phyloP scores from a whole-genome alignment of 1,140 invertebrate species.

The Lepidurus packardi region DNA sequence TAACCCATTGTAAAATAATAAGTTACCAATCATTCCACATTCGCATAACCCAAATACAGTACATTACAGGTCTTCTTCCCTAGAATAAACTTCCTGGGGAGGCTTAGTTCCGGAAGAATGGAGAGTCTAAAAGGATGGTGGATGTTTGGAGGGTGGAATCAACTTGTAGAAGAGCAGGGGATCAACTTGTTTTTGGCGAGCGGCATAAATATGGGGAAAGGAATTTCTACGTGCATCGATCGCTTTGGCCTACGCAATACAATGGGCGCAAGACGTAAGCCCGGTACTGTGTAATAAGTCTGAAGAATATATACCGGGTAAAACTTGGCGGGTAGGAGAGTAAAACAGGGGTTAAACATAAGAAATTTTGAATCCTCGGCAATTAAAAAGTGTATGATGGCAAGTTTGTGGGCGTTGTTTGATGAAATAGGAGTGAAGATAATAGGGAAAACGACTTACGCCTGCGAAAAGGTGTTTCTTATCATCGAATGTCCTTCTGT shows the following conservation, averaged over 20 bases:
- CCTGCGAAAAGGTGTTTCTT: conserved; percentile 47
- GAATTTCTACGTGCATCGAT: no score
- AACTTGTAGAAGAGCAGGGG: not conserved
- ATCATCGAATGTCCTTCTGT: conserved; percentile 49
- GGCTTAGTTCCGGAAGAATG: not conserved
- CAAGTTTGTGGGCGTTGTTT: conserved; percentile 3
- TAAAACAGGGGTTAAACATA: not conserved
- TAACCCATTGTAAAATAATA: conserved; percentile 11
- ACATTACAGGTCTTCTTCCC: not conserved
- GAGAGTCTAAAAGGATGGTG: not conserved
- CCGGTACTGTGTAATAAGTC: not conserved
- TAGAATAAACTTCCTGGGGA: not conserved
- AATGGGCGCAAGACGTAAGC: no score
- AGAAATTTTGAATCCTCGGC: not conserved
- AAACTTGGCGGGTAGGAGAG: not conserved
- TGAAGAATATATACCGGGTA: not conserved
- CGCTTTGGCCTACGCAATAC: no score
- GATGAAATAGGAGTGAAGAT: not conserved
- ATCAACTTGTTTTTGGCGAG: not conserved
- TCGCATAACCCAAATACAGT: not conserved
- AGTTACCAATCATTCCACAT: conserved; percentile 24
- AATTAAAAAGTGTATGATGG: conserved; percentile 20
- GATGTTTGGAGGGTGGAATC: not conserved
- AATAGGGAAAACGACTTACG: conserved; percentile 40
- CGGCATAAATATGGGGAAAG: no score